phyloP scores from a whole-genome alignment of 1,140 invertebrate species.

The Thalassaphorura encarpata region DNA sequence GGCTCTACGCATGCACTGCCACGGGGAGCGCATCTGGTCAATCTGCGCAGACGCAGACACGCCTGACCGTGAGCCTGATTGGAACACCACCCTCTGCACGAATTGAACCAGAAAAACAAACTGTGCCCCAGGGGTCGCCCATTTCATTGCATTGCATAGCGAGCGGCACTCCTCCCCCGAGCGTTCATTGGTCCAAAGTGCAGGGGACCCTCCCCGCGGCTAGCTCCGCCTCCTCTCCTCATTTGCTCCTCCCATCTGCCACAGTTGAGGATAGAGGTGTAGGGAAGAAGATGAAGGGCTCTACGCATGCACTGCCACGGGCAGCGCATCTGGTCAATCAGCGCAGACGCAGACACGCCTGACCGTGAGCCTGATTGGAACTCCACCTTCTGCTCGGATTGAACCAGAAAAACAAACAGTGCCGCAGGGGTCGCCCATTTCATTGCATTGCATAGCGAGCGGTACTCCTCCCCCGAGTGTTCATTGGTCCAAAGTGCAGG shows the following conservation, averaged over 20 bases:
- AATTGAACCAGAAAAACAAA: slow-evolving; percentile 54
- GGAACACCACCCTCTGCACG: slow-evolving; percentile 45
- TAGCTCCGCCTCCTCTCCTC: too few species aligned
- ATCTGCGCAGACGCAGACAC: slow-evolving; percentile 38
- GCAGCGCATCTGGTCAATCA: slow-evolving; percentile 34
- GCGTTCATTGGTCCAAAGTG: slow-evolving; percentile 69
- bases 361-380: slow-evolving; percentile 36
- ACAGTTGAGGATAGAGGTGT: too few species aligned
- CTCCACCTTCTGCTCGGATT: slow-evolving; percentile 47
- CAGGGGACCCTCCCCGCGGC: slow-evolving; percentile 51
- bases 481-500: slow-evolving; percentile 68
- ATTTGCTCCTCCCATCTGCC: too few species aligned
- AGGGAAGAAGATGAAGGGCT: too few species aligned
- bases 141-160: slow-evolving; percentile 64
- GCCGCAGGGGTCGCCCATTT: slow-evolving; percentile 63
- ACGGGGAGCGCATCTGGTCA: slow-evolving; percentile 34
- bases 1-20: slow-evolving; percentile 69
- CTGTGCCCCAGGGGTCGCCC: slow-evolving; percentile 64
- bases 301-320: too few species aligned
- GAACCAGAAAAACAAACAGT: slow-evolving; percentile 57
- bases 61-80: slow-evolving; percentile 38
- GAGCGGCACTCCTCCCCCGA: slow-evolving; percentile 54
- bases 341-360: slow-evolving; percentile 40
- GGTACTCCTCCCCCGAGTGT: slow-evolving; percentile 59
- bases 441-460: slow-evolving; percentile 59